A percentile compares a stretch with the other conserved stretches of the same genome.
phyloP scores from a whole-genome alignment of 2,888 invertebrate genomes.

The Danaus chrysippus region DNA sequence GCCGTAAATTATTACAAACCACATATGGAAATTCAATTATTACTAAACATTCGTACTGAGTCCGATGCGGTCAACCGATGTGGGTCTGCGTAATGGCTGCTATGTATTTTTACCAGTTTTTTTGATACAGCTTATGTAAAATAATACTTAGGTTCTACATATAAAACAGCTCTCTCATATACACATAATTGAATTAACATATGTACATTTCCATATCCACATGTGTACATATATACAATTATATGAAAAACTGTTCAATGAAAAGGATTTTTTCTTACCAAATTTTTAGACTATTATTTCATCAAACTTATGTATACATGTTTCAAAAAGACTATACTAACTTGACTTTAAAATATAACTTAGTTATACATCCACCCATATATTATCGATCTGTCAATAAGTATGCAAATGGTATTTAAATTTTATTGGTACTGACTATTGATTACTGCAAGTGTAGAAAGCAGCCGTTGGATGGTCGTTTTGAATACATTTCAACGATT shows the following conservation, averaged over 20 bases:
- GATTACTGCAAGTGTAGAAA: conserved; percentile 15
- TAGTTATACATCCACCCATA: too few relatives aligned
- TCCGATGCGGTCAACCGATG: conserved; percentile 64
- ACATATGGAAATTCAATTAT: conserved; percentile 37
- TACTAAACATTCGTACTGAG: conserved; percentile 39
- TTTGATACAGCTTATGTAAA: background rate
- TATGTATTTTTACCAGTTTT: conserved; percentile 16
- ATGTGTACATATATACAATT: background rate
- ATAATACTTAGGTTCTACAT: too few relatives aligned
- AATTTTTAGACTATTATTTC: too few relatives aligned
- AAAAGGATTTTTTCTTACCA: too few relatives aligned
- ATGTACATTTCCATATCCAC: too few relatives aligned
- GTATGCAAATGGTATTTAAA: conserved; percentile 23
- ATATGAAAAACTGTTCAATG: too few relatives aligned
- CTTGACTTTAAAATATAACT: too few relatives aligned
- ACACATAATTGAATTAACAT: too few relatives aligned
- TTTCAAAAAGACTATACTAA: too few relatives aligned
- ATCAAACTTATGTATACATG: too few relatives aligned
- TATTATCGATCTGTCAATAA: background rate
- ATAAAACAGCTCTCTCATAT: too few relatives aligned
- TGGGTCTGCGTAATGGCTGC: conserved; percentile 53
- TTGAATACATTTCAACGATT: conserved; percentile 14
- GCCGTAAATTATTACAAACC: background rate
- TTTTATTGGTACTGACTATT: conserved; percentile 22
- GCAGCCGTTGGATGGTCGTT: conserved; percentile 14